These are phyloP conservation scores for Dendrolimus punctatus DNA, from an alignment of 1,140 invertebrate species.

Conservation along the genomic window DNA sequence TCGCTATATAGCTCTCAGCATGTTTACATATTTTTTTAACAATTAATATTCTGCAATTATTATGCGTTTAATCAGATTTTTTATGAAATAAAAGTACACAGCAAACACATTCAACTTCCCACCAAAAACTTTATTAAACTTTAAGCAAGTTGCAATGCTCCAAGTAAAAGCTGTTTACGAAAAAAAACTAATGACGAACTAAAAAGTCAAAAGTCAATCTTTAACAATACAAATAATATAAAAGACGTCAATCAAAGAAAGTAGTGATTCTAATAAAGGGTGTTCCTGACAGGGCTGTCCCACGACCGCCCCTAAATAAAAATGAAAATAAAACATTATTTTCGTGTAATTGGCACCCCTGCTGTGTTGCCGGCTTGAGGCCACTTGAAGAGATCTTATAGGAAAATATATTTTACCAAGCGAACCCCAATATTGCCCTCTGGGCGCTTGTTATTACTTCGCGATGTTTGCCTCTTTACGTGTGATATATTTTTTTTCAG, in stretches of 20 bases:
- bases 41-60: no score
- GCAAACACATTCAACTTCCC: no score
- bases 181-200: conserved; percentile 15
- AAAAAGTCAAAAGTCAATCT: conserved; percentile 46
- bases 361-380: conserved; percentile 41
- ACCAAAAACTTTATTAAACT: background rate
- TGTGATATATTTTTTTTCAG: conserved; percentile 5
- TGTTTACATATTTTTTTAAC: no score
- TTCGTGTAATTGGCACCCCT: conserved; percentile 62
- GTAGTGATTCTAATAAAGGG: conserved; percentile 55
- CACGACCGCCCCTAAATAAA: conserved; percentile 68
- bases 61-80: no score
- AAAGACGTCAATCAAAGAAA: conserved; percentile 64
- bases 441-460: conserved; percentile 38
- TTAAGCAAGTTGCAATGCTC: background rate
- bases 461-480: conserved; percentile 29
- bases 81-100: no score
- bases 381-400: conserved; percentile 58
- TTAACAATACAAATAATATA: conserved; percentile 45
- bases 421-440: conserved; percentile 23
- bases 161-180: background rate
- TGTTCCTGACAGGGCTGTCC: conserved; percentile 63
- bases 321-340: conserved; percentile 62
- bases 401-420: conserved; percentile 44
- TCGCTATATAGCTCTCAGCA: no score